phyloP scores from a whole-genome alignment of 2,797 vertebrate genomes.

The Ctenopoma kingsleyae region DNA sequence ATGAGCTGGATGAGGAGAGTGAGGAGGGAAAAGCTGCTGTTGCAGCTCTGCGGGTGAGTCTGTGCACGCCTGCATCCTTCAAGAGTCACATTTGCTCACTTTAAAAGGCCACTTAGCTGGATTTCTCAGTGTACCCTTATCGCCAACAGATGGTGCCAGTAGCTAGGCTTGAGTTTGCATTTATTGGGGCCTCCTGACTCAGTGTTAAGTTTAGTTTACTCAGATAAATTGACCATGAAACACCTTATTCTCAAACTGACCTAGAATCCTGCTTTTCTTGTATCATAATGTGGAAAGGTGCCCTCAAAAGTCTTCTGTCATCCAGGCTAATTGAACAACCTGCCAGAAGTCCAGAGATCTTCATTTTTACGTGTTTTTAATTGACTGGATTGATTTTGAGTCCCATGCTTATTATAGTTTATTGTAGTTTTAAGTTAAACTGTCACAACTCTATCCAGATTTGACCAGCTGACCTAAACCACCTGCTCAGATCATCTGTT shows the following conservation, averaged over 20 bases:
- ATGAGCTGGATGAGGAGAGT: slow-evolving; percentile 97
- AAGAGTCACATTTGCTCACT: neutral
- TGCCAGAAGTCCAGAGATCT: too few species aligned
- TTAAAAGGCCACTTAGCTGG: neutral
- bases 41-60: slow-evolving; percentile 92
- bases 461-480: neutral
- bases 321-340: too few species aligned
- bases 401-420: neutral
- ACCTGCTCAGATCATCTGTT: neutral
- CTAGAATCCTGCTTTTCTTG: neutral
- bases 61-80: neutral
- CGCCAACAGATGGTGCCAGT: slow-evolving; percentile 42
- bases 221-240: neutral
- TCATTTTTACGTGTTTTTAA: too few species aligned
- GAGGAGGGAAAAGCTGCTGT: slow-evolving; percentile 98
- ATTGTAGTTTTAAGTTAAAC: neutral
- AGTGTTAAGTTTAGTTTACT: neutral
- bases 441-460: neutral
- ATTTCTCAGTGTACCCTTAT: neutral
- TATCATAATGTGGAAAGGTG: too few species aligned
- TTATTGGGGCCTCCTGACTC: neutral
- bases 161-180: neutral
- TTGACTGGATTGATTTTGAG: neutral
- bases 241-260: neutral
- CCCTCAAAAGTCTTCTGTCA: too few species aligned